These are phyloP conservation scores for Chiridota heheva DNA, from an alignment of 35 echinoderm and acorn worm species.

Conservation along the genomic window DNA sequence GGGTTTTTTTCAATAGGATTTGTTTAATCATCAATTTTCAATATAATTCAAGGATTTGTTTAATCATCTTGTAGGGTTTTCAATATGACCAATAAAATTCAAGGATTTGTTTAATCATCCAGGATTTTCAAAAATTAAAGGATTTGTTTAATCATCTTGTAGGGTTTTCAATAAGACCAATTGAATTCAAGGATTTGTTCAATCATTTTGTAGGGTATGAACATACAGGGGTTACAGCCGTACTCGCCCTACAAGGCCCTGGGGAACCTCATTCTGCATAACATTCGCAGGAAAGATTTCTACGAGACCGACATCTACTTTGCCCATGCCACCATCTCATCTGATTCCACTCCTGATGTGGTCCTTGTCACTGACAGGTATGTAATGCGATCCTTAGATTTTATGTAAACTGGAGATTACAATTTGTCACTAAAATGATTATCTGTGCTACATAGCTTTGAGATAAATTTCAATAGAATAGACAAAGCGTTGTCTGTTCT, in stretches of 20 bases:
- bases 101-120: too few species aligned
- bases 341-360: conserved; percentile 89
- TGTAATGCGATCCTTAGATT: neutral
- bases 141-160: too few species aligned
- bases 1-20: too few species aligned
- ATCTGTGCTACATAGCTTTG: too few species aligned
- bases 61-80: too few species aligned
- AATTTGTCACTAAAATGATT: neutral
- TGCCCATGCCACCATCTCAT: conserved; percentile 76
- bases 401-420: neutral
- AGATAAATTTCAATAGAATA: too few species aligned
- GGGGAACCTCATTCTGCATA: conserved; percentile 83
- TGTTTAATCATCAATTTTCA: too few species aligned
- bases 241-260: conserved; percentile 89
- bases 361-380: conserved; percentile 87
- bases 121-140: neutral
- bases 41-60: too few species aligned
- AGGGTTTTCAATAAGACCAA: neutral
- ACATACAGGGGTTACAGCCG: conserved; percentile 68
- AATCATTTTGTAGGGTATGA: conserved; percentile 22
- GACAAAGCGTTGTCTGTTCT: too few species aligned
- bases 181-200: too few species aligned
- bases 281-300: conserved; percentile 67
- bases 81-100: too few species aligned
- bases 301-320: conserved; percentile 94